Conservation (phyloP, 2,888 invertebrate genomes). For the Thymelicus lineola region DNA sequence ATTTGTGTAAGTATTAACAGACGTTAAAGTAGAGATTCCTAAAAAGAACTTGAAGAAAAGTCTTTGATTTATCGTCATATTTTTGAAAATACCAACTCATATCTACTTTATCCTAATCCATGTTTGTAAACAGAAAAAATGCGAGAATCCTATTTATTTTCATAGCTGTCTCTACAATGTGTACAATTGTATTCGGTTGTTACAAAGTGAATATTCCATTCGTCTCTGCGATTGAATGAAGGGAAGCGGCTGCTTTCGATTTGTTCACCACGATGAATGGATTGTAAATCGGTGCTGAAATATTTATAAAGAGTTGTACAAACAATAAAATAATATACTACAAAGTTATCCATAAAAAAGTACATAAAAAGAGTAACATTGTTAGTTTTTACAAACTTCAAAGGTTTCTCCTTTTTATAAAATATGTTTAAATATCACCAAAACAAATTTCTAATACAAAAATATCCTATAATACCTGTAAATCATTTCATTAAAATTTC, state of each 20-base stretch:
- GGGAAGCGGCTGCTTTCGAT: constrained; percentile 68
- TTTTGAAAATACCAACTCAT: too few species aligned
- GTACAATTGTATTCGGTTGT: constrained; percentile 66
- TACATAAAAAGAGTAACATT: too few species aligned
- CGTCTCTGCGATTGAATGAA: constrained; percentile 63
- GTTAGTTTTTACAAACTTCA: too few species aligned
- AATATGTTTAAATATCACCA: too few species aligned
- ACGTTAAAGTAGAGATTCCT: too few species aligned
- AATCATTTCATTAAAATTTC: too few species aligned
- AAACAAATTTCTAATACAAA: too few species aligned
- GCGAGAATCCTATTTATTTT: constrained; percentile 72
- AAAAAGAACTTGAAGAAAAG: too few species aligned
- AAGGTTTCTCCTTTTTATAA: too few species aligned
- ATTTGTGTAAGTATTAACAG: not conserved
- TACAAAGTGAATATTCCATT: constrained; percentile 62
- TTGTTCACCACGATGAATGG: constrained; percentile 73
- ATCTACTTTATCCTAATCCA: not conserved
- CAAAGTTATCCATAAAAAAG: too few species aligned
- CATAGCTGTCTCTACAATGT: constrained; percentile 64
- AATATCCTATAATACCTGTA: too few species aligned
- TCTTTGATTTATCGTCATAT: too few species aligned
- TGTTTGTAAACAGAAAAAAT: not conserved
- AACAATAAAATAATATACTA: constrained; percentile 16
- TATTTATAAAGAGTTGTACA: constrained; percentile 47
- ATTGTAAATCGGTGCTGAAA: constrained; percentile 65